These are phyloP conservation scores for Anoncus sp. DNA, from an alignment of 2,888 invertebrate genomes.

Conservation along the genomic window DNA sequence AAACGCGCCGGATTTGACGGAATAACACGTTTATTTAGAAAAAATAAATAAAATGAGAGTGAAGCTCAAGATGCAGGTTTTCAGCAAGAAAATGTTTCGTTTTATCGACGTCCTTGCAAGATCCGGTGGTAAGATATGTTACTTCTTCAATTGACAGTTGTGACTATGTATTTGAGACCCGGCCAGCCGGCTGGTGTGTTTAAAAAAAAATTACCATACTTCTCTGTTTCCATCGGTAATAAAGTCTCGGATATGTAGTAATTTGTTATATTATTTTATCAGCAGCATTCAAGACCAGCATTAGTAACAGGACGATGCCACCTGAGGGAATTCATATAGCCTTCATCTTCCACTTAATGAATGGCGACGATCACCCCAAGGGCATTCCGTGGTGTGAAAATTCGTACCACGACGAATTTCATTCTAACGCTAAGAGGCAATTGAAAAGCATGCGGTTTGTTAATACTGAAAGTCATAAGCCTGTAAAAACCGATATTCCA, in stretches of 20 bases:
- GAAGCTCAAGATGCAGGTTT: conserved; percentile 40
- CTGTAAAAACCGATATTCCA: conserved; percentile 10
- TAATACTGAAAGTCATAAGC: not conserved
- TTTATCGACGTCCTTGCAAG: conserved; percentile 44
- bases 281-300: conserved; percentile 1
- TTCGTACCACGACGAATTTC: conserved; percentile 25
- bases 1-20: conserved; percentile 12
- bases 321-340: conserved; percentile 16
- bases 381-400: not conserved
- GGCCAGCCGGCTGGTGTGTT: not conserved
- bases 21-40: conserved; percentile 19
- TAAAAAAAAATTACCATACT: not conserved
- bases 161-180: not conserved
- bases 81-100: conserved; percentile 36
- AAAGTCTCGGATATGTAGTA: not conserved
- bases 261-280: not conserved
- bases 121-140: conserved; percentile 6
- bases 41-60: conserved; percentile 45
- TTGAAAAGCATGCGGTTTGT: conserved; percentile 35
- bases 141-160: not conserved
- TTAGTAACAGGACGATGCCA: conserved; percentile 4
- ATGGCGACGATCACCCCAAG: conserved; percentile 12
- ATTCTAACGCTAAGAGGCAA: not conserved
- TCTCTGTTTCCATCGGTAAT: not conserved
- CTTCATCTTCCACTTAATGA: conserved; percentile 14